phyloP scores from a whole-genome alignment of 2,113 vertebrate species.

The Pavo muticus region DNA sequence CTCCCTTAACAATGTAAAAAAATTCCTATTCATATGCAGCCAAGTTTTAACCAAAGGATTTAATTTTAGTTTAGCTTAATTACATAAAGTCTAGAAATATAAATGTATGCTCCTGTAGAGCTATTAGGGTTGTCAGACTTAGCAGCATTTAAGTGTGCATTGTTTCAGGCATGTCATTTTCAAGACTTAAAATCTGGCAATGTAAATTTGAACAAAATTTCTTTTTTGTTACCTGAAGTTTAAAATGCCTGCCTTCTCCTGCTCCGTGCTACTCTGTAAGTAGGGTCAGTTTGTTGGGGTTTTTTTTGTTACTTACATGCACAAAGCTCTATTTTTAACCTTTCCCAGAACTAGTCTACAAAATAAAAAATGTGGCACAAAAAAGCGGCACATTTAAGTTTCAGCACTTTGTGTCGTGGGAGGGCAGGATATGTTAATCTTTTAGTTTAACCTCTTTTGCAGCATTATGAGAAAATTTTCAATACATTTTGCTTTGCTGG shows the following conservation, averaged over 20 bases:
- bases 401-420: background rate
- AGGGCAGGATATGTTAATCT: background rate
- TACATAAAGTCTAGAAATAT: background rate
- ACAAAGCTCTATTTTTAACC: background rate
- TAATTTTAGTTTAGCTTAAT: background rate
- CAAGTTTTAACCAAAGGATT: background rate
- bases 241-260: background rate
- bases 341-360: background rate
- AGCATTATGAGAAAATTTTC: background rate
- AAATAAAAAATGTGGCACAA: background rate
- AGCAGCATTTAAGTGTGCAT: background rate
- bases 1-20: background rate
- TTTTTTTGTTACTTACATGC: background rate
- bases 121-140: background rate
- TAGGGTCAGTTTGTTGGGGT: background rate
- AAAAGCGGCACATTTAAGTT: background rate
- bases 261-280: background rate
- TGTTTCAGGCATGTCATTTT: background rate
- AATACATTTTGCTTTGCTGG: background rate
- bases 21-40: background rate
- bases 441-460: conserved; percentile 2
- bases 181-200: background rate
- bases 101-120: accelerated
- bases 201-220: background rate
- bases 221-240: background rate